A percentile compares a stretch with the other conserved stretches of the same genome.
Evolutionary conservation across 2,888 invertebrate species (phyloP).

Genomic region (Drosophila lacicola): DNA sequence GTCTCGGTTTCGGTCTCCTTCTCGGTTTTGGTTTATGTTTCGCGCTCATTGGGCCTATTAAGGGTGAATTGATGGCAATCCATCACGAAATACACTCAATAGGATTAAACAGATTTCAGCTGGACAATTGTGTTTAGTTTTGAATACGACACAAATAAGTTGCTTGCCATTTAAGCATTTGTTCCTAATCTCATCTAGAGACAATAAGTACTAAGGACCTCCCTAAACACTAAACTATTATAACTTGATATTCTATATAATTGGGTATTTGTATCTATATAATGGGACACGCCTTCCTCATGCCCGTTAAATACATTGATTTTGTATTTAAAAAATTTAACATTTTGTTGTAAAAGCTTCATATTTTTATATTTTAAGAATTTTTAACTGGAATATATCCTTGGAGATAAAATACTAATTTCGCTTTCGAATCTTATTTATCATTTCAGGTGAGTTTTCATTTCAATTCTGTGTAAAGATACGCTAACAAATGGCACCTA

Average conservation of each 20-base stretch:
- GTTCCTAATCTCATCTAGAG: no score
- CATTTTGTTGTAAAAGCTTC: no score
- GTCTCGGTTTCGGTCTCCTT: neutral
- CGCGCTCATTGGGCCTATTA: slow-evolving; percentile 27
- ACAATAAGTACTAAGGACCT: no score
- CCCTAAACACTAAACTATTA: no score
- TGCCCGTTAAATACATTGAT: no score
- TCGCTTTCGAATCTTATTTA: slow-evolving; percentile 8
- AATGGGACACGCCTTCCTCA: no score
- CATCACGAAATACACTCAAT: slow-evolving; percentile 27
- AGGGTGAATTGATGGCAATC: slow-evolving; percentile 35
- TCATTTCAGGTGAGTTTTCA: slow-evolving; percentile 67
- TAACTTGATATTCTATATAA: no score
- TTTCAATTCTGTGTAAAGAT: slow-evolving; percentile 24
- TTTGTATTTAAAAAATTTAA: no score
- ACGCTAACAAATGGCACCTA: slow-evolving; percentile 40
- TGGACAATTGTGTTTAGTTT: slow-evolving; percentile 24
- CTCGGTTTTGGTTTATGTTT: slow-evolving; percentile 9
- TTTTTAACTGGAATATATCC: no score
- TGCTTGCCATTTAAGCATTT: neutral
- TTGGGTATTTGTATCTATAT: no score
- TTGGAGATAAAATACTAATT: slow-evolving; percentile 27
- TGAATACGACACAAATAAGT: slow-evolving; percentile 11
- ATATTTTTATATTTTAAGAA: no score
- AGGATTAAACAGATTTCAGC: slow-evolving; percentile 31